phyloP scores from a whole-genome alignment of 2,113 vertebrate genomes.

The Nycticryphes semicollaris region DNA sequence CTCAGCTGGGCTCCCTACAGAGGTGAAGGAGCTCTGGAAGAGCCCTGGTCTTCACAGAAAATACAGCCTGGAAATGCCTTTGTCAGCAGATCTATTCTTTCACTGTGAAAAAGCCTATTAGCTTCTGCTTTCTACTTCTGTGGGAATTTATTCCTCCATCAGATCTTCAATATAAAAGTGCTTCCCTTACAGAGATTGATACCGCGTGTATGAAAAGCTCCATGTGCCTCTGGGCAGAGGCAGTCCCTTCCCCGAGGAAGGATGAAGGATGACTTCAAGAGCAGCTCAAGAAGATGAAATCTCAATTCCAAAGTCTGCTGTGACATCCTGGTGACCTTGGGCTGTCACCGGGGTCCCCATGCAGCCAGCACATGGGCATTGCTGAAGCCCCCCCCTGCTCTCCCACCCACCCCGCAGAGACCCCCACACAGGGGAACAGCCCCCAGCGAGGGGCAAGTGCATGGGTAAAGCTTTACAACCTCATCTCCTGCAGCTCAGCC shows the following conservation, averaged over 20 bases:
- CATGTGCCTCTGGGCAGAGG: neutral
- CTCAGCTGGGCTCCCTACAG: neutral
- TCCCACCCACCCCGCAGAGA: rapidly evolving
- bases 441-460: rapidly evolving
- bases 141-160: conserved; percentile 67
- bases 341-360: neutral
- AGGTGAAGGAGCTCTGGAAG: neutral
- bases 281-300: conserved; percentile 18
- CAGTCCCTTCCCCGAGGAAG: neutral
- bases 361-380: rapidly evolving
- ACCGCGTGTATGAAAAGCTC: neutral
- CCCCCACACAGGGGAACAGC: neutral
- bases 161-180: conserved; percentile 61
- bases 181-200: conserved; percentile 45
- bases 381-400: neutral
- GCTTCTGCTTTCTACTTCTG: conserved; percentile 51
- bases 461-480: neutral
- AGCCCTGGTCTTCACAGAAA: neutral
- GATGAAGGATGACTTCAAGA: conserved; percentile 50
- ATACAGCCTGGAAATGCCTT: conserved; percentile 29
- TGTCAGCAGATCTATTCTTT: conserved; percentile 54
- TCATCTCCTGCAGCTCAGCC: neutral
- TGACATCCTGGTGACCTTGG: conserved; percentile 25
- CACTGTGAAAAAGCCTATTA: conserved; percentile 51
- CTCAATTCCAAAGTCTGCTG: conserved; percentile 32